A percentile compares a stretch with the other conserved stretches of the same genome.
These are phyloP conservation scores for Caranx melampygus DNA, from an alignment of 2,113 vertebrate species.

Conservation along the genomic window DNA sequence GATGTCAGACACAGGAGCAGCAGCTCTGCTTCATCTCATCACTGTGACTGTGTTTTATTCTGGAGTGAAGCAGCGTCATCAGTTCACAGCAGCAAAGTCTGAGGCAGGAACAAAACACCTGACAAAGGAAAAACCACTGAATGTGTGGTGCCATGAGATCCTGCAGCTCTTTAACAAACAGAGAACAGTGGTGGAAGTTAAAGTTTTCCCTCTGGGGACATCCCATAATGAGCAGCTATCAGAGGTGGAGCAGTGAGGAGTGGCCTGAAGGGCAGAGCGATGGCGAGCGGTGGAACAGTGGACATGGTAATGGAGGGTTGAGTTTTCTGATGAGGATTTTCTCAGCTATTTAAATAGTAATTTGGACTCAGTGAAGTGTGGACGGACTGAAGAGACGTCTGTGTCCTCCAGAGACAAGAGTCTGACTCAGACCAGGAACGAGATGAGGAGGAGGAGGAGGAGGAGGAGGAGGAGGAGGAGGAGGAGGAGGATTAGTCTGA, in stretches of 20 bases:
- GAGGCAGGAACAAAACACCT: not conserved
- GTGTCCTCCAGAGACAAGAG: conserved; percentile 5
- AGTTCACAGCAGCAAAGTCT: not conserved
- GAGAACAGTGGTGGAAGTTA: conserved; percentile 18
- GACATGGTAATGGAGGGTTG: conserved; percentile 46
- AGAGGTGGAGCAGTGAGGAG: conserved; percentile 31
- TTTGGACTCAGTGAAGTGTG: conserved; percentile 69
- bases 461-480: too few relatives aligned
- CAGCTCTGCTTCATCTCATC: conserved; percentile 1
- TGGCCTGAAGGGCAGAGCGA: conserved; percentile 36
- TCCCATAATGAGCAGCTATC: conserved; percentile 46
- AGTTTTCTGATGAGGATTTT: conserved; percentile 57
- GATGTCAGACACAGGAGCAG: conserved; percentile 40
- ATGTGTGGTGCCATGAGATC: conserved; percentile 14
- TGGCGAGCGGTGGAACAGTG: conserved; percentile 35
- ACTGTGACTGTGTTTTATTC: not conserved
- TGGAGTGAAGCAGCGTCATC: conserved; percentile 15
- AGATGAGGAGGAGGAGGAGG: not conserved
- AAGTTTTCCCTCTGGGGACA: conserved; percentile 21
- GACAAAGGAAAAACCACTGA: not conserved
- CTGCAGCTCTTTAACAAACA: conserved; percentile 23
- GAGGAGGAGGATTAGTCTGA: too few relatives aligned
- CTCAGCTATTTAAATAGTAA: conserved; percentile 65
- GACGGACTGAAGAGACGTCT: conserved; percentile 44
- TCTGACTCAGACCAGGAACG: conserved; percentile 16